These are phyloP conservation scores for Heliconius melpomene DNA, from an alignment of 1,140 invertebrate species.

Conservation along the genomic window DNA sequence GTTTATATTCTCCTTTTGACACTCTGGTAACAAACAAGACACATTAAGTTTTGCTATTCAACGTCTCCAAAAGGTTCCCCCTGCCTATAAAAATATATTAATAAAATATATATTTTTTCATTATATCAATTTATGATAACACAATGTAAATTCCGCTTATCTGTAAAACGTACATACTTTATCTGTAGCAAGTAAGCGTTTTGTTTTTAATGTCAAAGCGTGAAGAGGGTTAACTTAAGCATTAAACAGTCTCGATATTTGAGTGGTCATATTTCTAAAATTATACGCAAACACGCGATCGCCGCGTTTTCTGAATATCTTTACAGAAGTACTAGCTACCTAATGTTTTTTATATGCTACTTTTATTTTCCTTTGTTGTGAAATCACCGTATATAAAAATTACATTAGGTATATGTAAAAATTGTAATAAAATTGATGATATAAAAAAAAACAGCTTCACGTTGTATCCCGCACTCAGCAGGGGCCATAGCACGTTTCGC, in stretches of 20 bases:
- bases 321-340: neutral
- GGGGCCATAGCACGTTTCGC: too few relatives aligned
- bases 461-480: too few relatives aligned
- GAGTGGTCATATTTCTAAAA: slow-evolving; percentile 15
- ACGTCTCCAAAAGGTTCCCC: too few relatives aligned
- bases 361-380: neutral
- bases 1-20: too few relatives aligned
- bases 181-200: neutral
- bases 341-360: neutral
- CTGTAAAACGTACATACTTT: neutral
- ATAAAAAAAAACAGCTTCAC: too few relatives aligned
- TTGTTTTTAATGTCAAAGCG: neutral
- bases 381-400: neutral
- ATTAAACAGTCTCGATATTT: neutral
- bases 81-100: too few relatives aligned
- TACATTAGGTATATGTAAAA: neutral
- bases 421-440: too few relatives aligned
- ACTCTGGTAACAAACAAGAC: too few relatives aligned
- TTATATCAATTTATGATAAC: neutral
- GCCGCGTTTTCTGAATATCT: slow-evolving; percentile 13
- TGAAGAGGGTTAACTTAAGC: neutral
- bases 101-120: neutral
- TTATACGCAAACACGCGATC: slow-evolving; percentile 7
- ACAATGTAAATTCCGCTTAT: neutral
- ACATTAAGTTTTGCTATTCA: too few relatives aligned